Conservation (phyloP, 2,113 vertebrate species). For the Tympanuchus pallidicinctus region DNA sequence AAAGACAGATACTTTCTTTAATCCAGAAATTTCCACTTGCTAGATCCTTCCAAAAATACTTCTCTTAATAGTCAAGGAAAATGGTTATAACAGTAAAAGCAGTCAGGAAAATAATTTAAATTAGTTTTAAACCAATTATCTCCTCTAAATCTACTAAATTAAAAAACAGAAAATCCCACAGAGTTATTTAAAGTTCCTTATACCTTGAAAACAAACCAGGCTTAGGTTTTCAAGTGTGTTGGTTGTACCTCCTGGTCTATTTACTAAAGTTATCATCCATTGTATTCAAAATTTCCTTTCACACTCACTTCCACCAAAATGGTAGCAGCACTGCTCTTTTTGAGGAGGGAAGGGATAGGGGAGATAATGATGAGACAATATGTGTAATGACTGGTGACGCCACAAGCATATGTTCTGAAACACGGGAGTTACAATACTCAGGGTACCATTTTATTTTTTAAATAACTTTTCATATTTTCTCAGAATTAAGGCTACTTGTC, state of each 20-base stretch:
- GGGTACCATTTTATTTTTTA: background rate
- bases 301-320: background rate
- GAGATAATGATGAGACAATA: background rate
- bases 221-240: background rate
- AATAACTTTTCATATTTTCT: background rate
- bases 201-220: background rate
- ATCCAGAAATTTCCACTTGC: background rate
- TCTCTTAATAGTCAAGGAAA: background rate
- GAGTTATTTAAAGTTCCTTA: background rate
- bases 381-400: background rate
- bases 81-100: background rate
- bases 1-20: background rate
- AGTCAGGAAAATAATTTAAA: background rate
- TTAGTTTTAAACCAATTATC: background rate
- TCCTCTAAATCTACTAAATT: background rate
- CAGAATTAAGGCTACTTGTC: background rate
- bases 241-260: background rate
- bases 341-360: rapidly evolving
- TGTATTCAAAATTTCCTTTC: background rate
- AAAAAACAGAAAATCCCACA: background rate
- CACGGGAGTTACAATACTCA: background rate
- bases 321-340: background rate
- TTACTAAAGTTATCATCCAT: background rate
- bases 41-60: background rate
- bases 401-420: background rate